phyloP scores from a whole-genome alignment of 2,113 vertebrate species.

The Butorides virescens region DNA sequence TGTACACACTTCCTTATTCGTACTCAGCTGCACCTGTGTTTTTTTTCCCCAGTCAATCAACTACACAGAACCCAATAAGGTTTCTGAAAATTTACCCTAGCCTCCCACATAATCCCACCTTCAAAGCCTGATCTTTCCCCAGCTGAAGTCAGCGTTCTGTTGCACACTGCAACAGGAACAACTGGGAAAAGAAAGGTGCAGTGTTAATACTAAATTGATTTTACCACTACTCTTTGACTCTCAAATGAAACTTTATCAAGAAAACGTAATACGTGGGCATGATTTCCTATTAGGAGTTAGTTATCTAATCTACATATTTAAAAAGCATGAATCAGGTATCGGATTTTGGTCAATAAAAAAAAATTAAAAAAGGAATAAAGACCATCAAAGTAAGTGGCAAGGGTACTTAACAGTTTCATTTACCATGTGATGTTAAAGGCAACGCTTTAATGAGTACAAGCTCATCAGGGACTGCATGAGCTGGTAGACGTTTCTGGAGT shows the following conservation, averaged over 20 bases:
- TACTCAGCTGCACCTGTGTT: background rate
- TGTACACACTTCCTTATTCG: background rate
- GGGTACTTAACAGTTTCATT: background rate
- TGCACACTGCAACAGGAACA: background rate
- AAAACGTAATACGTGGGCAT: background rate
- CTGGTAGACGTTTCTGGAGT: slow-evolving; percentile 77
- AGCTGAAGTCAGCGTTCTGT: background rate
- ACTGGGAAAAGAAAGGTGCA: background rate
- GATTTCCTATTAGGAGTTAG: background rate
- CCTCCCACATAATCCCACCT: background rate
- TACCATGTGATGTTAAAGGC: slow-evolving; percentile 88
- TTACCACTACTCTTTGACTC: background rate
- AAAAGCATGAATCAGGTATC: background rate
- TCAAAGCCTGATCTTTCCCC: background rate
- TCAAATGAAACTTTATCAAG: background rate
- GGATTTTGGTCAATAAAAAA: background rate
- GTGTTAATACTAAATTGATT: background rate
- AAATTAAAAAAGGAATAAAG: background rate
- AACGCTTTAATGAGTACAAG: slow-evolving; percentile 80
- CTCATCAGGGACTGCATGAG: slow-evolving; percentile 84
- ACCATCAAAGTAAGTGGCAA: background rate
- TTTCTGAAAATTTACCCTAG: background rate
- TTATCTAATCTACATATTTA: background rate
- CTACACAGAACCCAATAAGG: background rate
- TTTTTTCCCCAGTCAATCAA: background rate